Percentiles rank a stretch among this genome's conserved stretches.
Evolutionary conservation across 2,113 vertebrate species (phyloP).

Genomic region (Podarcis raffonei): DNA sequence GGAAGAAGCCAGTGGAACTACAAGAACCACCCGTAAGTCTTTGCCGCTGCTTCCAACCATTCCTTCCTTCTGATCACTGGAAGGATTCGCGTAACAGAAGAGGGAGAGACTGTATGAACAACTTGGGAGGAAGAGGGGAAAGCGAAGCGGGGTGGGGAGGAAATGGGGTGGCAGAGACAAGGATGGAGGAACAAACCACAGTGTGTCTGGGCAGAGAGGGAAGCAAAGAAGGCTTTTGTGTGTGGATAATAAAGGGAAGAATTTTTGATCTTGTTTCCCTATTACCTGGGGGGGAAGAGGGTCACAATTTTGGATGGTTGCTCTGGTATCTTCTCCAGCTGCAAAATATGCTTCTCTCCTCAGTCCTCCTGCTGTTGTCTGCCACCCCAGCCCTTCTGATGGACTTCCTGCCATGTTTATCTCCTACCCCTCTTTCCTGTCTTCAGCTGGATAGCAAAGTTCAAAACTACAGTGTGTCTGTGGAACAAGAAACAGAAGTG

Average conservation of each 20-base stretch:
- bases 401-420: background rate
- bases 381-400: background rate
- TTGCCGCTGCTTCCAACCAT: conserved; percentile 11
- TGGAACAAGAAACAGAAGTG: conserved; percentile 10
- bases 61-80: background rate
- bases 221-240: no score
- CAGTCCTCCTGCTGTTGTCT: background rate
- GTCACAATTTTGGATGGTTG: background rate
- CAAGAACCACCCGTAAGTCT: conserved; percentile 44
- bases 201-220: background rate
- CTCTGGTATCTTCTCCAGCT: background rate
- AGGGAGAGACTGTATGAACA: background rate
- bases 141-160: background rate
- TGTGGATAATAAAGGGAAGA: background rate
- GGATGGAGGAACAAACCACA: background rate
- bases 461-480: background rate
- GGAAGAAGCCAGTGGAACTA: accelerated
- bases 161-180: background rate
- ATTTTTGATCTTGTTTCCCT: background rate
- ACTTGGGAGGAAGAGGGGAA: background rate
- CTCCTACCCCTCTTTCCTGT: background rate
- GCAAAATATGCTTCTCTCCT: background rate
- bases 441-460: background rate
- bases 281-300: background rate
- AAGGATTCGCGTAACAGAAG: background rate